These are phyloP conservation scores for Hypsibius dujardini DNA, from an alignment of 1,140 invertebrate genomes.

Conservation along the genomic window DNA sequence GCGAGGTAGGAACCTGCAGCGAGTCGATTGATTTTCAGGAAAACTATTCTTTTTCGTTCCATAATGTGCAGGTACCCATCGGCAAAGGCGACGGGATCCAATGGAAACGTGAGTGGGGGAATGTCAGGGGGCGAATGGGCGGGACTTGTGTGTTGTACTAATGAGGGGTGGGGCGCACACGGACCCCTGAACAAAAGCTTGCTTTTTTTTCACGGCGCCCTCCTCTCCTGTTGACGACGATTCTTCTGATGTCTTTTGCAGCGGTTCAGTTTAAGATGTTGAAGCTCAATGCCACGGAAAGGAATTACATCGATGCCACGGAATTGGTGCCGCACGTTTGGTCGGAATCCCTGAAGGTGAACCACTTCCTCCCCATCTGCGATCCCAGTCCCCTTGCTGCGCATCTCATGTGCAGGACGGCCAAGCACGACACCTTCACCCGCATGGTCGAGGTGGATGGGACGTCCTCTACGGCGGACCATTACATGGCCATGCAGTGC, in stretches of 20 bases:
- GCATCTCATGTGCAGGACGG: background rate
- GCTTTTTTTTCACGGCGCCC: too few species aligned
- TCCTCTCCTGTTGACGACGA: too few species aligned
- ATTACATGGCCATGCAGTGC: background rate
- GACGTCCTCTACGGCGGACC: background rate
- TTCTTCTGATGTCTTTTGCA: background rate
- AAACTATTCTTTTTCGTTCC: too few species aligned
- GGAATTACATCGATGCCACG: background rate
- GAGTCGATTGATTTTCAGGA: too few species aligned
- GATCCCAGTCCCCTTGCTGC: background rate
- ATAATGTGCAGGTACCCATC: too few species aligned
- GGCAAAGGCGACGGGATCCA: too few species aligned
- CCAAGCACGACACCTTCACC: background rate
- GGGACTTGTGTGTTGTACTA: too few species aligned
- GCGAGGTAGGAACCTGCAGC: too few species aligned
- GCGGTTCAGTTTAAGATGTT: background rate
- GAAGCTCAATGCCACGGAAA: background rate
- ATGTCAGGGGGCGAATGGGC: too few species aligned
- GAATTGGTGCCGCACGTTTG: background rate
- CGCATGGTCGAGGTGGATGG: background rate
- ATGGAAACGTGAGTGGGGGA: too few species aligned
- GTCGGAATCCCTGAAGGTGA: background rate
- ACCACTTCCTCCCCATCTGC: slow-evolving; percentile 15
- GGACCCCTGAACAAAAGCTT: too few species aligned
- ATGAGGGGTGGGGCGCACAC: too few species aligned